These are phyloP conservation scores for Ericerus pela DNA, from an alignment of 1,140 invertebrate species.

Conservation along the genomic window DNA sequence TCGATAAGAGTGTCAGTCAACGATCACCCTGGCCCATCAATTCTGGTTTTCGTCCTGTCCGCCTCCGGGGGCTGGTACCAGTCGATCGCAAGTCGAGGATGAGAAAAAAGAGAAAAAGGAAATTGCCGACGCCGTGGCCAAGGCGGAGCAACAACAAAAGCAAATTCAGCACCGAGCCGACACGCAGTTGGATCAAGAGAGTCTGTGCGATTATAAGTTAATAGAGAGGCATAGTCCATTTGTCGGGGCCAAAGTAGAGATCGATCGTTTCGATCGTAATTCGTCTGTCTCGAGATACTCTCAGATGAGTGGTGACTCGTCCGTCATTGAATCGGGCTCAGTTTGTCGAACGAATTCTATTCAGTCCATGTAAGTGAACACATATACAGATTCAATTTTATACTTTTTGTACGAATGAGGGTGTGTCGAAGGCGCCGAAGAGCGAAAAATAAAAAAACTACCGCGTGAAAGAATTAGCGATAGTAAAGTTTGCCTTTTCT, in stretches of 20 bases:
- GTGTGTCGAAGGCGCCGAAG: no score
- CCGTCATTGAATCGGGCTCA: background rate
- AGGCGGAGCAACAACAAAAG: conserved; percentile 20
- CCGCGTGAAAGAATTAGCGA: no score
- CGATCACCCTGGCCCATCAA: conserved; percentile 26
- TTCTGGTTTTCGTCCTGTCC: conserved; percentile 27
- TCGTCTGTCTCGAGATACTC: background rate
- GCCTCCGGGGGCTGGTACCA: conserved; percentile 24
- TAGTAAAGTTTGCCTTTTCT: no score
- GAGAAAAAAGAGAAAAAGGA: conserved; percentile 27
- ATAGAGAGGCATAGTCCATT: background rate
- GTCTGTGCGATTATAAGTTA: conserved; percentile 6
- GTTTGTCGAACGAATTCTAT: conserved; percentile 11
- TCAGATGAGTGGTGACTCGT: background rate
- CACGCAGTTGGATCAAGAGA: conserved; percentile 16
- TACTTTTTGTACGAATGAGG: no score
- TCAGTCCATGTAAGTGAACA: conserved; percentile 13
- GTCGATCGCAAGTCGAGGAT: conserved; percentile 25
- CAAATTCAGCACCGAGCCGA: conserved; percentile 16
- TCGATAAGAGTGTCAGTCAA: no score
- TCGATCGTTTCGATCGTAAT: background rate
- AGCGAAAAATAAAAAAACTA: no score
- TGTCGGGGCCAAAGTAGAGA: background rate
- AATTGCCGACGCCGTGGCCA: conserved; percentile 19
- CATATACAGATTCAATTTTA: no score